Evolutionary conservation across 2,888 invertebrate species (phyloP), one percentile per base, ranked within the genome.

Genomic region (Dynastes hyllus): DNA sequence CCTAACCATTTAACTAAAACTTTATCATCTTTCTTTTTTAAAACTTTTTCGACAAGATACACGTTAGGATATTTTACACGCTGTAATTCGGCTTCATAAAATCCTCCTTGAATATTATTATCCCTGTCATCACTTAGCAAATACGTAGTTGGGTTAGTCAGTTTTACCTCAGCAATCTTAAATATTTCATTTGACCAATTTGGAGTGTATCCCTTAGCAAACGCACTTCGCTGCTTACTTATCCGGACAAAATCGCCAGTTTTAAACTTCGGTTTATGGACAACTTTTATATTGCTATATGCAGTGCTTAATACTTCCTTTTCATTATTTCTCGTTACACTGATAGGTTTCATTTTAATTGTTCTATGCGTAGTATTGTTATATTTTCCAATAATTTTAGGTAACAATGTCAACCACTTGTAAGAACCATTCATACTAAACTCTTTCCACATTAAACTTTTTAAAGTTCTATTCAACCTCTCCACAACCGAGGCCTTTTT

Each of bases 171-270:
- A 11, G 9, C 50, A 50, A 88, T 82, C 75, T 80, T 85, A 80
- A 87, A 88, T 69, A 88, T 79, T 80, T 88, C 87, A 0, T 85
- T 85, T 0, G 86, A 81, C 86, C 87, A 88, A 78, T 86, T 86
- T 0, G 86, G 85, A 8, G 84, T 84, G 67, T 86, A 88, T 5
- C 86, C 86, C 83, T 87, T 87, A 22, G 40, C 58, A 70, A 77
- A 77, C 6, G 45, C 11, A 5, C n/a, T 13, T 84, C 86, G 87
- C 16, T 81, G 78, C 80, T 86, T 87, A 67, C 83, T 84, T 32
- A 88, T 84, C 4, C 87, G 80, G 4, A 88, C 87, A 50, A 83
- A 79, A 80, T 87, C 86, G 11, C 84, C 86, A 71, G 86, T 80
- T 80, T 82, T 84, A 77, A 81, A 85, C 6, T 1, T 6, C 13